Base-by-base conservation (phyloP, 2,888 invertebrate genomes). In the Leptinotarsa haldemani region DNA sequence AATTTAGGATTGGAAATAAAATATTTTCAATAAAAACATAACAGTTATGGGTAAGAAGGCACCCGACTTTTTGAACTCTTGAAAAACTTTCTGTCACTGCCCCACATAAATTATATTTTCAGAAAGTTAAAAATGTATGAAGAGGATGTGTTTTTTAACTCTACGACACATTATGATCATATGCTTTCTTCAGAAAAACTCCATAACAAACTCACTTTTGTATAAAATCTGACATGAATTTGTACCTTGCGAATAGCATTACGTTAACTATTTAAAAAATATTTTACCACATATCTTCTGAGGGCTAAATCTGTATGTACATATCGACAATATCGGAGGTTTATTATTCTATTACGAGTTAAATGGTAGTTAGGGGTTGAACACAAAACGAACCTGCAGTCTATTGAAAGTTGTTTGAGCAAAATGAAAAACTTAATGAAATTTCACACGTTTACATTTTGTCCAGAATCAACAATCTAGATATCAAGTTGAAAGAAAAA, bases 221-320 rank as follows among this genome's bases (percentile, higher is more conserved):
- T 84, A 84, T 86, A 86, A 85, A 85, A 85, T 86, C 85, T 86
- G 86, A 87, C 86, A 77, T 85, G 85, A 86, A 87, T 87, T 87
- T 87, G 87, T 87, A 87, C 87, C 87, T 81, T 86, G 83, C 83
- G 85, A 86, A 87, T 86, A 87, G 86, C 87, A 82, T 84, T 85
- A 71, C 56, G 70, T 75, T 70, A 72, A 75, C 75, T 67, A 65
- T 67, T 70, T 82, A 83, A 84, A 85, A 75, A 70, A 72, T 70
- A 75, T 72, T 70, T 68, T 74, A 70, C 61, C 25, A 66, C 56
- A 70, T 74, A 68, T 73, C 65, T 70, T 84, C 81, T 65, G 67
- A 67, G 65, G 72, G 67, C 69, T 75, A 75, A 75, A 72, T 72
- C 72, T 75, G 70, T 84, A 82, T 84, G 78, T 84, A 85, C 85